Conservation (phyloP, 2,797 vertebrate genomes). For the Chiroxiphia lanceolata region DNA sequence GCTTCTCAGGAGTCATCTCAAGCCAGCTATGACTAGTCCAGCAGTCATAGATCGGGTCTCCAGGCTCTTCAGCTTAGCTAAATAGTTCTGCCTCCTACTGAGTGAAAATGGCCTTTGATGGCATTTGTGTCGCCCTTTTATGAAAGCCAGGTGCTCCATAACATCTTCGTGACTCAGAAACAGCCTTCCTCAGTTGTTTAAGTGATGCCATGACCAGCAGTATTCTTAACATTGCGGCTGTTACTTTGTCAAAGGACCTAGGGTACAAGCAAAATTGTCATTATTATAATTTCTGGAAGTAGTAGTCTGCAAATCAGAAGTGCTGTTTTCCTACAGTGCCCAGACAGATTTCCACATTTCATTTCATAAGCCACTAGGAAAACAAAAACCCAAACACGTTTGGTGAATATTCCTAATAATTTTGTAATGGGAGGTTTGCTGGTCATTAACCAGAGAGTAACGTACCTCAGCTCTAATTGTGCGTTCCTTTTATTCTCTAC, state of each 20-base stretch:
- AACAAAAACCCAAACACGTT: background rate
- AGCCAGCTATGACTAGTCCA: background rate
- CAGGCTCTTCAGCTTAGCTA: background rate
- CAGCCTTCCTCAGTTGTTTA: background rate
- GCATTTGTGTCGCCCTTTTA: background rate
- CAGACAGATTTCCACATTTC: background rate
- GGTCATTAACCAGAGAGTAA: background rate
- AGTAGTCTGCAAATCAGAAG: background rate
- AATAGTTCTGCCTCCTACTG: background rate
- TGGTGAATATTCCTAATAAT: background rate
- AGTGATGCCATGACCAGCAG: background rate
- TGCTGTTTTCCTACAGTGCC: background rate
- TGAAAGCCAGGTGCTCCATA: background rate
- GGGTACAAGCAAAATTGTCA: background rate
- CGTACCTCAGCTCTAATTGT: fast-evolving
- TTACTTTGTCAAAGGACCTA: background rate
- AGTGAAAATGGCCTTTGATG: background rate
- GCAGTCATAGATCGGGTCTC: background rate
- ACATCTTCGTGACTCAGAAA: background rate
- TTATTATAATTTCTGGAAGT: background rate
- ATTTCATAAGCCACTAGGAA: background rate
- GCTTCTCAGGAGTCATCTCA: background rate
- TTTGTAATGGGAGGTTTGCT: background rate
- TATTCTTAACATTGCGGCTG: background rate
- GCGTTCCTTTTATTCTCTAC: background rate